Evolutionary conservation across 92 coral and sea anemone species (phyloP).

Genomic region (Parazoanthus atlanticus): DNA sequence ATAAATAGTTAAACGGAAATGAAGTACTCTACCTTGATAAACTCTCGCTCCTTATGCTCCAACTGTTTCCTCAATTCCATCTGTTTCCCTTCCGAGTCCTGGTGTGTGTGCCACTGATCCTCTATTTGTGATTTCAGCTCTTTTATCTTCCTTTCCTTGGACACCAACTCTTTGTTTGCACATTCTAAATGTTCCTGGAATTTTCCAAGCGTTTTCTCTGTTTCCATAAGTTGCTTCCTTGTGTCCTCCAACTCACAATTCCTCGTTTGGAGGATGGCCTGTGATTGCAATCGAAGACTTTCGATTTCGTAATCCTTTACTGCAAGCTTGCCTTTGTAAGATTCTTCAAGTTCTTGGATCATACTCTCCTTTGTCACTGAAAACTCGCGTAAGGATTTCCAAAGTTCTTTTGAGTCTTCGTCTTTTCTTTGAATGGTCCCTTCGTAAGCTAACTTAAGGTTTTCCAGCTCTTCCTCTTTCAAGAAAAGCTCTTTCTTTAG

Average conservation of each 20-base stretch:
- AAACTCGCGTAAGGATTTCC: slow-evolving; percentile 15
- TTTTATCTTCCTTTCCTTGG: neutral
- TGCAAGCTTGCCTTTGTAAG: slow-evolving; percentile 4
- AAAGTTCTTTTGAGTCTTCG: slow-evolving; percentile 20
- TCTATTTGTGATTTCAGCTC: neutral
- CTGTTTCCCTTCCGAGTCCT: slow-evolving; percentile 1
- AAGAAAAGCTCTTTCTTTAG: slow-evolving; percentile 16
- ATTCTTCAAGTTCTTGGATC: neutral
- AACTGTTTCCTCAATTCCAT: neutral
- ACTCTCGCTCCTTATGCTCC: neutral
- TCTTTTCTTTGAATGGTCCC: neutral
- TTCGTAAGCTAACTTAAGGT: neutral
- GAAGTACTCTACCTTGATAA: slow-evolving; percentile 6
- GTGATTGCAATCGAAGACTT: neutral
- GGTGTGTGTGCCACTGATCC: neutral
- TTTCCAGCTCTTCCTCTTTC: slow-evolving; percentile 30
- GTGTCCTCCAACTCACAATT: neutral
- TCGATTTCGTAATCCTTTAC: slow-evolving; percentile 19
- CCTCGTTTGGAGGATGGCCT: neutral
- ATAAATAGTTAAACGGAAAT: neutral
- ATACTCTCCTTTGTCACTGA: slow-evolving; percentile 15
- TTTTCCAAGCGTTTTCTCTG: neutral
- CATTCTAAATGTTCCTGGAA: neutral
- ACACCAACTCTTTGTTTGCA: neutral
- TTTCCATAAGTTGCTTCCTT: neutral